Evolutionary conservation across 1,140 invertebrate genomes (phyloP).

Genomic region (Hylaeus volcanicus): DNA sequence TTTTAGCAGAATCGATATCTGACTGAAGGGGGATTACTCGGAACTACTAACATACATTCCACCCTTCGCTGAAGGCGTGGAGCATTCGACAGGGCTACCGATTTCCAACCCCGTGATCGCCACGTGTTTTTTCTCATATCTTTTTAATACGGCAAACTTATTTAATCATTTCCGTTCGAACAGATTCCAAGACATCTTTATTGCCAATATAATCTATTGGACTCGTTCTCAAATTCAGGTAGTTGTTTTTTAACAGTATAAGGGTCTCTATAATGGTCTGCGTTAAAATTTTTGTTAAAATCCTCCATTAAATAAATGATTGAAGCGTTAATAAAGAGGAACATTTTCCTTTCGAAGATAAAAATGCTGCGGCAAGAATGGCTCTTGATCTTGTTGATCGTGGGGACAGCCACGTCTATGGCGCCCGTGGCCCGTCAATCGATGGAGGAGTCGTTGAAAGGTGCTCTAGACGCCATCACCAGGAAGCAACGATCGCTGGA

Average conservation of each 20-base stretch:
- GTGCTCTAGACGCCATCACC: conserved; percentile 77
- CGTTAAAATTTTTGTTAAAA: too few relatives aligned
- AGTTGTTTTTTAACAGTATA: too few relatives aligned
- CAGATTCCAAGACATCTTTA: too few relatives aligned
- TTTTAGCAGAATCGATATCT: conserved; percentile 51
- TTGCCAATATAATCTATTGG: too few relatives aligned
- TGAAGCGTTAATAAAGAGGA: not conserved
- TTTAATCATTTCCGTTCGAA: too few relatives aligned
- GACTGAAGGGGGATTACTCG: conserved; percentile 13
- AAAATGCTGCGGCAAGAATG: conserved; percentile 58
- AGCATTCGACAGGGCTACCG: too few relatives aligned
- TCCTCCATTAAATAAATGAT: too few relatives aligned
- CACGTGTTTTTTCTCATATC: too few relatives aligned
- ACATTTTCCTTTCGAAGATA: not conserved
- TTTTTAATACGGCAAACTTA: too few relatives aligned
- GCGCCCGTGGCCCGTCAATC: conserved; percentile 54
- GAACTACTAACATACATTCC: conserved; percentile 6
- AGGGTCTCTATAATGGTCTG: too few relatives aligned
- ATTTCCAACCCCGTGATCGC: too few relatives aligned
- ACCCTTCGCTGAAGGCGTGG: not conserved
- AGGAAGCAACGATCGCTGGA: conserved; percentile 77
- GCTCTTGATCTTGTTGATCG: conserved; percentile 56
- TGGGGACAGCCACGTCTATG: conserved; percentile 57
- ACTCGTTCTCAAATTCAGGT: too few relatives aligned
- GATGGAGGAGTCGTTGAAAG: conserved; percentile 75